These are phyloP conservation scores for Maconellicoccus hirsutus DNA, from an alignment of 1,140 invertebrate genomes.

Conservation along the genomic window DNA sequence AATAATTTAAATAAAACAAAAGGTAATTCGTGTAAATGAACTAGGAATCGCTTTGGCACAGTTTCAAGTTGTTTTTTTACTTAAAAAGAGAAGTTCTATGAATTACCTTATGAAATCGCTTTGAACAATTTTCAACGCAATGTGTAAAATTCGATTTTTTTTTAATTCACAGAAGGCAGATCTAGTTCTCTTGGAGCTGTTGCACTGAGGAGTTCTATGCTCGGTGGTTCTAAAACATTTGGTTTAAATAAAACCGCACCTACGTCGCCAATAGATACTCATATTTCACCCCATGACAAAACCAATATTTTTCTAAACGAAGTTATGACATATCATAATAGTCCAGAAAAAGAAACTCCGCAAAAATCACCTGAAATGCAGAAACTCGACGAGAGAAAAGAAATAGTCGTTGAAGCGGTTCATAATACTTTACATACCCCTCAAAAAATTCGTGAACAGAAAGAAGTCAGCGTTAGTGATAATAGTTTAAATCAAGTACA, in stretches of 20 bases:
- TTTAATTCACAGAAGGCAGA: not conserved
- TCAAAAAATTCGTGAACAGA: not conserved
- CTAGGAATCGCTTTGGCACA: not conserved
- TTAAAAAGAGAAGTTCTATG: not conserved
- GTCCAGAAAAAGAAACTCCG: not conserved
- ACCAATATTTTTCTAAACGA: not conserved
- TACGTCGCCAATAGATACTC: not conserved
- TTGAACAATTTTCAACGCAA: too few species aligned
- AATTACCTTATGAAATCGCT: not conserved
- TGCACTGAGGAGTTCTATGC: not conserved
- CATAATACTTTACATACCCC: not conserved
- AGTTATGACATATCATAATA: not conserved
- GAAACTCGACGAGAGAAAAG: not conserved
- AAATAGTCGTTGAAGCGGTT: not conserved
- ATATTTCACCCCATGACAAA: not conserved
- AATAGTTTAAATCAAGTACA: constrained; percentile 2
- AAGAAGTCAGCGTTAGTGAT: not conserved
- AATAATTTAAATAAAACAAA: constrained; percentile 14
- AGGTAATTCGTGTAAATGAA: not conserved
- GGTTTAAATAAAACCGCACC: not conserved
- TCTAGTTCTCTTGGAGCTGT: not conserved
- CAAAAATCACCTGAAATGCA: not conserved
- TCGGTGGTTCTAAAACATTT: not conserved
- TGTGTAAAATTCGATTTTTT: not conserved
- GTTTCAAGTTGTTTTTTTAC: too few species aligned